These are phyloP conservation scores for Stegodyphus mimosarum DNA, from an alignment of 1,140 invertebrate species.

Conservation along the genomic window DNA sequence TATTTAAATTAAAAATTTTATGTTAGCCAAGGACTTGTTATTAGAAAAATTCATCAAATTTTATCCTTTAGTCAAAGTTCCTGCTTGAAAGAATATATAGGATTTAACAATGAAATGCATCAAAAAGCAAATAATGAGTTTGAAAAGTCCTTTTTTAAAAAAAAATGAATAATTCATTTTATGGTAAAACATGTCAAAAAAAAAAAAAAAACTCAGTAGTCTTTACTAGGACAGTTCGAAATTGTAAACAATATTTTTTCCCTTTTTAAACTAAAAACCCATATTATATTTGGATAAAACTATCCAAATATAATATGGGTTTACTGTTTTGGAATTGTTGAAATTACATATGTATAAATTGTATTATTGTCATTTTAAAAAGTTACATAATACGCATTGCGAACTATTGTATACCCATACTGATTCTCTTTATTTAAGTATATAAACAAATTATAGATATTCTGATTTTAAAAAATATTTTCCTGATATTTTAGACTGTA, in stretches of 20 bases:
- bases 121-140: neutral
- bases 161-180: slow-evolving; percentile 12
- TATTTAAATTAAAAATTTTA: slow-evolving; percentile 7
- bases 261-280: neutral
- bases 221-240: neutral
- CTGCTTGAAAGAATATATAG: neutral
- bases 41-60: slow-evolving; percentile 22
- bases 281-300: neutral
- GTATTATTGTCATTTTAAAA: neutral
- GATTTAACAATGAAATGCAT: neutral
- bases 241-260: neutral
- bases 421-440: neutral
- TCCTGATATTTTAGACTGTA: neutral
- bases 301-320: neutral
- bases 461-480: neutral
- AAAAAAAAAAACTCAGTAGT: neutral
- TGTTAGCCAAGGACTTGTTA: neutral
- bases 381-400: neutral
- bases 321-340: neutral
- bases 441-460: neutral
- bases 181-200: slow-evolving; percentile 2
- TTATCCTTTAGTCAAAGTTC: neutral
- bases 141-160: slow-evolving; percentile 9
- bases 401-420: neutral
- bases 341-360: neutral